These are phyloP conservation scores for Ciona savignyi DNA, from an alignment of 23 tunicate species.

Conservation along the genomic window DNA sequence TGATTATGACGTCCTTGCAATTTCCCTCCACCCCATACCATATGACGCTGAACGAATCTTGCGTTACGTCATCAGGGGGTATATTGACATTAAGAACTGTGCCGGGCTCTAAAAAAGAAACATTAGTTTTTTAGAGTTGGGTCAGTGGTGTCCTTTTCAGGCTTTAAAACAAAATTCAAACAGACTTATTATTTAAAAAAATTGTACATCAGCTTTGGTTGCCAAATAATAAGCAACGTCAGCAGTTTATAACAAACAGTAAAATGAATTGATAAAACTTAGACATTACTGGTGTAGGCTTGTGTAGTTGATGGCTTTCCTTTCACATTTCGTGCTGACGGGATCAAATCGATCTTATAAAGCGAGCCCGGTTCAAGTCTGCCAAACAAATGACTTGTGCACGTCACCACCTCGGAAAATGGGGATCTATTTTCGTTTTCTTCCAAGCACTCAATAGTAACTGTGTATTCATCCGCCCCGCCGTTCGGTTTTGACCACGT, in stretches of 20 bases:
- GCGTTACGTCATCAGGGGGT: conserved; percentile 44
- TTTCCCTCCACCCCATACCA: conserved; percentile 85
- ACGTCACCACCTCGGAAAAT: conserved; percentile 1
- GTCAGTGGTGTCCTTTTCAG: no score
- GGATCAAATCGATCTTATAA: conserved; percentile 37
- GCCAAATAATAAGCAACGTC: neutral
- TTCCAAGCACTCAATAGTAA: conserved; percentile 12
- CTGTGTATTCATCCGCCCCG: conserved; percentile 51
- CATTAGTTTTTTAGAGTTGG: neutral
- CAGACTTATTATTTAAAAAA: no score
- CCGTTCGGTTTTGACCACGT: conserved; percentile 65
- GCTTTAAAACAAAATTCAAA: no score
- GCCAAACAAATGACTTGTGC: conserved; percentile 13
- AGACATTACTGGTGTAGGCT: conserved; percentile 52
- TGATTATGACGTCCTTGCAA: conserved; percentile 45
- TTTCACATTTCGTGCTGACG: conserved; percentile 23
- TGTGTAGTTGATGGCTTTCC: conserved; percentile 25
- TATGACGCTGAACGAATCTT: conserved; percentile 27
- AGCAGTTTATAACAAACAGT: no score
- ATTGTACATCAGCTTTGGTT: neutral
- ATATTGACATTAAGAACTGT: conserved; percentile 57
- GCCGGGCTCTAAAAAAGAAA: conserved; percentile 57
- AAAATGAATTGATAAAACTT: no score
- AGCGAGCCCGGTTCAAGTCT: conserved; percentile 49
- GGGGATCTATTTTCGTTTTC: conserved; percentile 10